Conservation (phyloP, 2,113 vertebrate species). For the Tetraodon nigroviridis region DNA sequence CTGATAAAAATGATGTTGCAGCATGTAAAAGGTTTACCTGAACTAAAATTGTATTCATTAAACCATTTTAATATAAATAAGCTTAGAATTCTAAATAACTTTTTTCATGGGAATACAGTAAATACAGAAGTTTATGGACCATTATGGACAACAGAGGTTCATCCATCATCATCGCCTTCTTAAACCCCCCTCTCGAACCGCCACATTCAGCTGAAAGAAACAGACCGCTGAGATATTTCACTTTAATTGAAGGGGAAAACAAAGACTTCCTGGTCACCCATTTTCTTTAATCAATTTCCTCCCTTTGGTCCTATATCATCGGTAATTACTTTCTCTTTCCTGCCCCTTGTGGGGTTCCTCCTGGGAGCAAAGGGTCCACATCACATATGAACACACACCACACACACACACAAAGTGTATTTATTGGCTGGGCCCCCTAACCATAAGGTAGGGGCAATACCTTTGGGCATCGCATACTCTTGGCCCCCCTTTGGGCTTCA, state of each 20-base stretch:
- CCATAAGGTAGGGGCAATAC: slow-evolving; percentile 56
- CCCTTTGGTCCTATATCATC: slow-evolving; percentile 67
- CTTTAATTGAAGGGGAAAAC: slow-evolving; percentile 69
- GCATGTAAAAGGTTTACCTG: no score
- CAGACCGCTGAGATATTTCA: slow-evolving; percentile 63
- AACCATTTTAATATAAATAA: no score
- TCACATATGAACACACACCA: slow-evolving; percentile 5
- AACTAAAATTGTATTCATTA: no score
- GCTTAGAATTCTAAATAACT: no score
- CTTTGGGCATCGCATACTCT: slow-evolving; percentile 60
- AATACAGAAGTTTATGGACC: slow-evolving; percentile 15
- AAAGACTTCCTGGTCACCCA: slow-evolving; percentile 65
- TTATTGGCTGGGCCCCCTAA: slow-evolving; percentile 56
- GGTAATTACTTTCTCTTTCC: slow-evolving; percentile 69
- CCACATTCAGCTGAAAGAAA: slow-evolving; percentile 45
- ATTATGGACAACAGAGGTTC: slow-evolving; percentile 13
- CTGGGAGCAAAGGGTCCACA: slow-evolving; percentile 32
- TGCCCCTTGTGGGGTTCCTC: slow-evolving; percentile 46
- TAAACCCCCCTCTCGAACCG: not conserved
- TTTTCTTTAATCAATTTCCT: slow-evolving; percentile 73
- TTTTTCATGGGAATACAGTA: slow-evolving; percentile 1
- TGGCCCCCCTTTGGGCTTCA: slow-evolving; percentile 40
- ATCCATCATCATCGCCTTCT: slow-evolving; percentile 39
- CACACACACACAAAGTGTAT: slow-evolving; percentile 29
- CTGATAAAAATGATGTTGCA: no score